Percentiles rank a stretch among this genome's conserved stretches.
Evolutionary conservation across 2,113 vertebrate species (phyloP).

Genomic region (Pimephales promelas): DNA sequence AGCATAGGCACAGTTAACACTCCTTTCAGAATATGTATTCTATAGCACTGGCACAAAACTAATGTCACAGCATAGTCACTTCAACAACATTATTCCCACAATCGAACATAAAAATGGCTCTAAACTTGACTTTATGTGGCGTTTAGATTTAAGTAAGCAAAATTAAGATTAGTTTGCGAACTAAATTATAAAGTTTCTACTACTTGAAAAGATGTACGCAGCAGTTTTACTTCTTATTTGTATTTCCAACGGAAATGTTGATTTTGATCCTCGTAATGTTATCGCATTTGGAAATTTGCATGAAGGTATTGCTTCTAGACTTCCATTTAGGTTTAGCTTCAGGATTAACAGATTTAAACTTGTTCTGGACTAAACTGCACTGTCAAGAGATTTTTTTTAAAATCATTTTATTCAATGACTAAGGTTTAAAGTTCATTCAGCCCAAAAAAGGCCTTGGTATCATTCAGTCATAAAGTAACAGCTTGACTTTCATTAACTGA

Average conservation of each 20-base stretch:
- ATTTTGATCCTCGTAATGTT: conserved; percentile 82
- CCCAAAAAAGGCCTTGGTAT: conserved; percentile 16
- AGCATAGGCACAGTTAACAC: conserved; percentile 7
- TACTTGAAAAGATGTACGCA: conserved; percentile 67
- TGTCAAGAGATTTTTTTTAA: not conserved
- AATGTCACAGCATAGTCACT: conserved; percentile 15
- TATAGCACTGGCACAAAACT: conserved; percentile 24
- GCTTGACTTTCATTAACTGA: conserved; percentile 32
- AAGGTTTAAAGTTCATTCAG: conserved; percentile 57
- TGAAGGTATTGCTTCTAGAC: conserved; percentile 76
- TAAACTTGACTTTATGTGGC: not conserved
- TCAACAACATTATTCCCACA: conserved; percentile 3
- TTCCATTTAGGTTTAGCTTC: conserved; percentile 51
- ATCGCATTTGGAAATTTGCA: conserved; percentile 85
- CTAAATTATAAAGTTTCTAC: not conserved
- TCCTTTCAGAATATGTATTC: conserved; percentile 7
- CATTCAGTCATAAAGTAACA: conserved; percentile 23
- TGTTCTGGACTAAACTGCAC: not conserved
- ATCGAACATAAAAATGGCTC: conserved; percentile 6
- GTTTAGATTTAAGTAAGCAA: conserved; percentile 14
- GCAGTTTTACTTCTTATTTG: conserved; percentile 79
- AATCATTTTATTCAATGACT: conserved; percentile 44
- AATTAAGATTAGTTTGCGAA: not conserved
- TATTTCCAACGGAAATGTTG: conserved; percentile 84
- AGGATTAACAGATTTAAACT: not conserved